Percentiles rank a stretch among this genome's conserved stretches.
These are phyloP conservation scores for Hyposoter dolosus DNA, from an alignment of 2,888 invertebrate species.

Conservation along the genomic window DNA sequence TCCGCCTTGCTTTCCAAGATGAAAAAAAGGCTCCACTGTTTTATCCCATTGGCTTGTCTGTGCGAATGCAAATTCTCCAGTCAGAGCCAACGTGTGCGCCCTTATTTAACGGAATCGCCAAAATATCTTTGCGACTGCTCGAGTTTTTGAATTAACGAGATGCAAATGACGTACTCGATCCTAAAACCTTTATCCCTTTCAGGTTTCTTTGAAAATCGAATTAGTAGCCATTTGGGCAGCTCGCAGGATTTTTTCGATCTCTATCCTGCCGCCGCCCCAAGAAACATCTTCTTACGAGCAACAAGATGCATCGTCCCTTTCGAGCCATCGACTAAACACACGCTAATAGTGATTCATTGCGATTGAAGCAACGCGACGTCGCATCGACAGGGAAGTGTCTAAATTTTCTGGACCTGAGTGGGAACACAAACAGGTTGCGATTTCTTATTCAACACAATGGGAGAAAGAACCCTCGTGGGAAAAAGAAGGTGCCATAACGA, in stretches of 20 bases:
- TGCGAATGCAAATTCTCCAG: slow-evolving; percentile 61
- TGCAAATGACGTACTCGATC: neutral
- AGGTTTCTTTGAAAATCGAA: slow-evolving; percentile 52
- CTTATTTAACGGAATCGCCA: slow-evolving; percentile 37
- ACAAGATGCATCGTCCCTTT: neutral
- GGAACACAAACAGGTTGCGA: slow-evolving; percentile 41
- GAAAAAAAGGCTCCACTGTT: slow-evolving; percentile 13
- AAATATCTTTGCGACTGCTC: slow-evolving; percentile 15
- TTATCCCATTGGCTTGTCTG: slow-evolving; percentile 47
- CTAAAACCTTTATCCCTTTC: neutral
- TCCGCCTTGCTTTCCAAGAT: slow-evolving; percentile 5
- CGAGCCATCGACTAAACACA: slow-evolving; percentile 1
- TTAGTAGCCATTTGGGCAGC: slow-evolving; percentile 43
- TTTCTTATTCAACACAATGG: slow-evolving; percentile 35
- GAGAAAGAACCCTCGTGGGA: slow-evolving; percentile 31
- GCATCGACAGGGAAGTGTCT: slow-evolving; percentile 20
- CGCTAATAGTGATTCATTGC: slow-evolving; percentile 55
- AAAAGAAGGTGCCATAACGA: slow-evolving; percentile 54
- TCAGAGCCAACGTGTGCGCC: slow-evolving; percentile 1
- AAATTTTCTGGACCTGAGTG: slow-evolving; percentile 4
- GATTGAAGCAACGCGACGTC: neutral
- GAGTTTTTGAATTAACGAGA: slow-evolving; percentile 18
- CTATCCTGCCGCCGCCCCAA: slow-evolving; percentile 11
- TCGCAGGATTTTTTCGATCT: slow-evolving; percentile 35
- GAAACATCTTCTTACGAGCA: slow-evolving; percentile 35